Conservation (phyloP, 1,140 invertebrate genomes). For the Hetaerina americana region DNA sequence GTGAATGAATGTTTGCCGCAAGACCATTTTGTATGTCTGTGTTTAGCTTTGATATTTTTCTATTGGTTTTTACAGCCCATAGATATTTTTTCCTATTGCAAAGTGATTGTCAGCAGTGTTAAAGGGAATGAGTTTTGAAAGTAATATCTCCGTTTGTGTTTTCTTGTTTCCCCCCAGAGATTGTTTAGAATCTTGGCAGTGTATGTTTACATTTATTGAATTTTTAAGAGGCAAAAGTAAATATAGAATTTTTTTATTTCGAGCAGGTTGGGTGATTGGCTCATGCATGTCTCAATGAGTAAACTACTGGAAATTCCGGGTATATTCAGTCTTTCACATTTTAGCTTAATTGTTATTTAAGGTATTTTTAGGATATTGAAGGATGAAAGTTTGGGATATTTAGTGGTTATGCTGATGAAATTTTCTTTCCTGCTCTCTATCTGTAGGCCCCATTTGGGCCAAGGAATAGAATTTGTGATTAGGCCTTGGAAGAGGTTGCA, state of each 20-base stretch:
- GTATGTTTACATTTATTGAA: too few relatives aligned
- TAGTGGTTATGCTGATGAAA: background rate
- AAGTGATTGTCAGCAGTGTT: background rate
- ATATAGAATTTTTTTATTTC: background rate
- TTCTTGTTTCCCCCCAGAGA: background rate
- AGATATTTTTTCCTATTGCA: background rate
- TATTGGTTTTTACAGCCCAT: background rate
- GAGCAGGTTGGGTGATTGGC: background rate
- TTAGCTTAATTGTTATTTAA: conserved; percentile 1
- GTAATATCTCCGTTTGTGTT: background rate
- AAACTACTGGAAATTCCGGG: background rate
- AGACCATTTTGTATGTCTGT: background rate
- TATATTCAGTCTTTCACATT: background rate
- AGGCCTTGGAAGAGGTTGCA: background rate
- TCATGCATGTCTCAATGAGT: background rate
- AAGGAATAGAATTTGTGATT: background rate
- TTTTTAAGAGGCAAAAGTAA: too few relatives aligned
- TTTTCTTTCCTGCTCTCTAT: background rate
- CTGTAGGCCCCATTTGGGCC: background rate
- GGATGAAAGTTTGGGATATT: background rate
- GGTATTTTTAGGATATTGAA: background rate
- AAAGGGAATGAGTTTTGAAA: background rate
- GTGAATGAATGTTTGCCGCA: background rate
- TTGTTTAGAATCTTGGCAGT: too few relatives aligned
- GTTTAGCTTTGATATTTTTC: background rate